Base-by-base conservation (phyloP, 2,888 invertebrate species). In the Noctua comes region DNA sequence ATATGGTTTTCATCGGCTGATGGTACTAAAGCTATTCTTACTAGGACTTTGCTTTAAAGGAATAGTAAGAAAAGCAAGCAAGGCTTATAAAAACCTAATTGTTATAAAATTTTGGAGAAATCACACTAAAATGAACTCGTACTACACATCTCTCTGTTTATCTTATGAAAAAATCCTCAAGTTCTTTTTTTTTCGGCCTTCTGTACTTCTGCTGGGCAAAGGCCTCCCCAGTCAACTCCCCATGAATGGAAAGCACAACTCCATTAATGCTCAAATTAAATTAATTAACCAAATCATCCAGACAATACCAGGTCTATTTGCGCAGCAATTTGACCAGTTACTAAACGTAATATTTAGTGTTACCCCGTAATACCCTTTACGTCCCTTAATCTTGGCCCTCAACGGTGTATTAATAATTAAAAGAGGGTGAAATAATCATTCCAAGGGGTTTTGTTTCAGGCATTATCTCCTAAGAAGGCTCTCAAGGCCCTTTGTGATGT, bases 381-480 rank as follows among this genome's bases (percentile, higher is more conserved):
- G 88, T 90, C 86, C 88, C 87, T 87, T 93, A 92, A 95, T 95
- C 94, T 92, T 86, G 86, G 88, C 90, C 90, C 92, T 93, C 92
- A 90, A 90, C 91, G 91, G 93, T 90, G 92, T 93, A 95, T 95
- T 95, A 94, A 95, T 95, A 95, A 95, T 95, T 94, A 95, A 95
- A 92, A 92, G 91, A 92, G 93, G 95, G 94, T 91, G 91, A 91
- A 93, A 92, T 90, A 90, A 91, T 93, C 91, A 93, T 92, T 91
- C 88, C 80, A 78, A 87, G 84, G 85, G 91, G 91, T 91, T 94
- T 94, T 94, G 92, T 93, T 92, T 91, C 85, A 88, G 91, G 92
- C 91, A 93, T 94, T 92, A 93, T 92, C 92, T 91, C 73, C 83
- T 91, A 91, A 95, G 92, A 92, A 89, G 89, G 86, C 87, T 85